Conservation (phyloP, 2,797 vertebrate species). For the Girardinus metallicus region DNA sequence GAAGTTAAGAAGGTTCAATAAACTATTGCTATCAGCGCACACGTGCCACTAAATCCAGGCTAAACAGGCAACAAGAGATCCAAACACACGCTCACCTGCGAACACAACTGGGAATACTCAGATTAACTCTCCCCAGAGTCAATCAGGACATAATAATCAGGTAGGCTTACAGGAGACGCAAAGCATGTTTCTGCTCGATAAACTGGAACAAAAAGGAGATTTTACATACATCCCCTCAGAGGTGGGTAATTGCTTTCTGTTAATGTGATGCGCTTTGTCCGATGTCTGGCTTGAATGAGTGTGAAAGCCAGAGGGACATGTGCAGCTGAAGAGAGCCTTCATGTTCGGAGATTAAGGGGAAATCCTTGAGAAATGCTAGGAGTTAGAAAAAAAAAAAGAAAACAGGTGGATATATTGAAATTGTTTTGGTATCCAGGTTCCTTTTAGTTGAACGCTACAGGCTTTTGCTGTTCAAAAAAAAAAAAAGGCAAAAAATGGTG, state of each 20-base stretch:
- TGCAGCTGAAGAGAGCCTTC: constrained; percentile 49
- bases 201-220: constrained; percentile 62
- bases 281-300: constrained; percentile 51
- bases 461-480: constrained; percentile 24
- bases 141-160: constrained; percentile 67
- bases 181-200: constrained; percentile 61
- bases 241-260: constrained; percentile 60
- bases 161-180: constrained; percentile 58
- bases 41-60: constrained; percentile 51
- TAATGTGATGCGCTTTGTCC: constrained; percentile 54
- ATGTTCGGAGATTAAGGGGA: constrained; percentile 54
- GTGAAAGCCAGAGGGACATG: constrained; percentile 47
- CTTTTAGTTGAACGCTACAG: constrained; percentile 28
- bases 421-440: constrained; percentile 20
- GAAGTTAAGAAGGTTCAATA: background rate
- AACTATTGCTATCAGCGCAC: constrained; percentile 32
- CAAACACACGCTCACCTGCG: constrained; percentile 56
- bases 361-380: constrained; percentile 59
- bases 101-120: constrained; percentile 61
- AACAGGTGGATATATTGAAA: constrained; percentile 54
- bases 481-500: background rate
- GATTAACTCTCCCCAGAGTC: constrained; percentile 63
- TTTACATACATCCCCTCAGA: constrained; percentile 59
- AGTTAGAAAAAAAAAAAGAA: constrained; percentile 20
- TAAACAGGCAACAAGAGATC: constrained; percentile 55